Percentiles rank a stretch among this genome's conserved stretches.
Evolutionary conservation across 2,888 invertebrate species (phyloP).

Genomic region (Seladonia tumulorum): DNA sequence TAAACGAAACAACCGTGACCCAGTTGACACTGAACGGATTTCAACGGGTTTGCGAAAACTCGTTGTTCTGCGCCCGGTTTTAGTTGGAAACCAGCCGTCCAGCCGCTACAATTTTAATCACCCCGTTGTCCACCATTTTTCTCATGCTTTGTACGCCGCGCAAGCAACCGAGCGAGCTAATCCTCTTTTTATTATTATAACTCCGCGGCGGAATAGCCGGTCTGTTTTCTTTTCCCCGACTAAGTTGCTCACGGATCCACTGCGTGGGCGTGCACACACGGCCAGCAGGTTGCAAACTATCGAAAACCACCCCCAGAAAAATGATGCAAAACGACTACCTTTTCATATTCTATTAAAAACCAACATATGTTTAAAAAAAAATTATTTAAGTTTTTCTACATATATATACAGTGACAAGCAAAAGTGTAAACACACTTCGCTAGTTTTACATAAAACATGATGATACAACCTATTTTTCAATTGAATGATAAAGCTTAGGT

Average conservation of each 20-base stretch:
- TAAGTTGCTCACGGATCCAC: not conserved
- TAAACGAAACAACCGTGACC: constrained; percentile 13
- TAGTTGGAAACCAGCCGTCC: not conserved
- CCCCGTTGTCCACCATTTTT: not conserved
- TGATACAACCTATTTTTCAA: no score
- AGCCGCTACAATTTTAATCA: constrained; percentile 35
- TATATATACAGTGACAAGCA: no score
- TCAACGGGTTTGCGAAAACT: not conserved
- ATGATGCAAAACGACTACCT: no score
- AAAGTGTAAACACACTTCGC: no score
- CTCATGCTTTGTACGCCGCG: constrained; percentile 2
- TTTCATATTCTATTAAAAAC: no score
- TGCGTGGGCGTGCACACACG: not conserved
- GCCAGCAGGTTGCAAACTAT: not conserved
- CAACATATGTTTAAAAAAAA: no score
- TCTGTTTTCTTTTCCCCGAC: not conserved
- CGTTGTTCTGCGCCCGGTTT: not conserved
- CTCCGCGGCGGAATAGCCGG: constrained; percentile 5
- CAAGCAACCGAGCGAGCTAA: not conserved
- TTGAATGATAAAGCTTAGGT: no score
- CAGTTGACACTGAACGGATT: constrained; percentile 1
- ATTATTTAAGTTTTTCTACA: no score
- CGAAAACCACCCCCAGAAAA: not conserved
- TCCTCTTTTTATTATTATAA: constrained; percentile 27
- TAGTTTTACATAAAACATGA: no score